Evolutionary conservation across 2,888 invertebrate genomes (phyloP), one percentile per base, ranked within the genome.

Genomic region (Copidosoma aretas): DNA sequence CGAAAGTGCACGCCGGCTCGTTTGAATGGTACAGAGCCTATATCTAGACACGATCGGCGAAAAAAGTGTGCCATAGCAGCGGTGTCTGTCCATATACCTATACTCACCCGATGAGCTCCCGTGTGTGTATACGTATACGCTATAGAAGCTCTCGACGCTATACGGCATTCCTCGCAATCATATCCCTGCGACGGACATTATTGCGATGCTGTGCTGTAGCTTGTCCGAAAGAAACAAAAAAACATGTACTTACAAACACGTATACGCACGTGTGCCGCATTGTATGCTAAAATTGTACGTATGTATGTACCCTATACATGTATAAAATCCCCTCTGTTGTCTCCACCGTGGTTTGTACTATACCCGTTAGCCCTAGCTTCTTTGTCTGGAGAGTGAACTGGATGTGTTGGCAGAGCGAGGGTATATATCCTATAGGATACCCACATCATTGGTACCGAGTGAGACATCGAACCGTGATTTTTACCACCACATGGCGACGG

Each of bases 141-240:
- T 32, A 32, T 32, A 8, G 57, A 15, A 15, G 15, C 32, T 17
- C 39, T 57, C n/a, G 32, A 25, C 56, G 56, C 56, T 10, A 22
- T 32, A 21, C 43, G 59, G 58, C 54, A 68, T 68, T 68, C 68
- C 68, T 64, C 51, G 64, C 60, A 57, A 64, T 68, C 64, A 68
- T 68, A 68, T 64, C 39, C 58, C 53, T 60, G 68, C 68, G 39
- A 59, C 63, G 64, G 68, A 57, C 64, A 59, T 52, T 52, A 21
- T 32, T 14, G 64, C 64, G 64, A 64, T 64, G 64, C 59, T 64
- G 32, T 32, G 41, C 52, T 58, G 51, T n/a, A 56, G 43, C 21
- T 19, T 22, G 21, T 32, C 25, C 15, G 8, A 32, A 32, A 32
- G 32, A 32, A 32, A 32, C 32, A 61, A 57, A 64, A 64, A 68